Evolutionary conservation across 2,797 vertebrate genomes (phyloP).

Genomic region (Syncerus caffer): DNA sequence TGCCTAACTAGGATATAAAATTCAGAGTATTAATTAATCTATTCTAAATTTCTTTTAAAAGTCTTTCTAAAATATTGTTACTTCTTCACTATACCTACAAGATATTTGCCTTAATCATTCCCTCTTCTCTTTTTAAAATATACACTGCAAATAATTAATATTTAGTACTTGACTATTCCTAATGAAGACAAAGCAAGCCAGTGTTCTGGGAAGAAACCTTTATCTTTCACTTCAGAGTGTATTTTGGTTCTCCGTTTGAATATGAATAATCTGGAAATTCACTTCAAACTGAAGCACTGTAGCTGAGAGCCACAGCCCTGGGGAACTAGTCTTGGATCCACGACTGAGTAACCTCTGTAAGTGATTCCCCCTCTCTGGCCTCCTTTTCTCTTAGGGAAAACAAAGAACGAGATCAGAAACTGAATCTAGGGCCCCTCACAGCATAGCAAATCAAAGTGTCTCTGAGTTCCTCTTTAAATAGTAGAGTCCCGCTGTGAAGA

Average conservation of each 20-base stretch:
- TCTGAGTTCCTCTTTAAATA: not conserved
- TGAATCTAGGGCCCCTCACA: not conserved
- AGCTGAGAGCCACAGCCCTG: not conserved
- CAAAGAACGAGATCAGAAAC: conserved; percentile 5
- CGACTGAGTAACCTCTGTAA: not conserved
- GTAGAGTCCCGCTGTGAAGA: conserved; percentile 1
- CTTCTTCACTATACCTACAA: not conserved
- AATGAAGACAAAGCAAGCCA: not conserved
- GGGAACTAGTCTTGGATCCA: not conserved
- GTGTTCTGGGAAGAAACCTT: not conserved
- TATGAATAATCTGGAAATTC: not conserved
- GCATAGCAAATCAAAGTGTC: conserved; percentile 24
- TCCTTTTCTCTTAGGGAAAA: not conserved
- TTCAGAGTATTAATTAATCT: not conserved
- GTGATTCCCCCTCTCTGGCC: not conserved
- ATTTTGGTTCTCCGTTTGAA: conserved; percentile 1
- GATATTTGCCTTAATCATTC: not conserved
- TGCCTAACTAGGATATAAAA: not conserved
- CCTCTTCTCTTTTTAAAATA: not conserved
- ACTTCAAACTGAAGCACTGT: not conserved
- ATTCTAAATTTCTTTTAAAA: not conserved
- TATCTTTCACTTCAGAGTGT: not conserved
- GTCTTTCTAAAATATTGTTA: not conserved
- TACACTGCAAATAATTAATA: not conserved
- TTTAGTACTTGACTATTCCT: not conserved